phyloP scores from a whole-genome alignment of 1,140 invertebrate species.

The Orussus abietinus region DNA sequence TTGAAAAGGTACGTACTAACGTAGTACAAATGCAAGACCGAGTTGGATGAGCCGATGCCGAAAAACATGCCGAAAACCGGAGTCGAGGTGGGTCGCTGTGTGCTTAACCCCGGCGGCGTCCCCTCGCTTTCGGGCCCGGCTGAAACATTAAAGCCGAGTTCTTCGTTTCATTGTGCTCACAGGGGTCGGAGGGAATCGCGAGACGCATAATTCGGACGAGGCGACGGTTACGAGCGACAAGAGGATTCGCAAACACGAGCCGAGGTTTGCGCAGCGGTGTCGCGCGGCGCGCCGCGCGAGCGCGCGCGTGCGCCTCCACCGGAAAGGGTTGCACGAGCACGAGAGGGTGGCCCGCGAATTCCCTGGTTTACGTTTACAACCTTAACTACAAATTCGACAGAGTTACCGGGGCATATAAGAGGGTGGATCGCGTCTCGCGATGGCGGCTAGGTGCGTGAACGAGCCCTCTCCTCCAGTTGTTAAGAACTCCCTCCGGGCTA shows the following conservation, averaged over 20 bases:
- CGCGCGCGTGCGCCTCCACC: conserved; percentile 1
- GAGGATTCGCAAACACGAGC: conserved; percentile 37
- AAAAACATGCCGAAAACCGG: too few relatives aligned
- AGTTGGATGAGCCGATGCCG: too few relatives aligned
- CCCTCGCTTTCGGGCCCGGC: too few relatives aligned
- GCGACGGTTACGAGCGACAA: conserved; percentile 29
- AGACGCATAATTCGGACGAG: too few relatives aligned
- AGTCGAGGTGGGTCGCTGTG: too few relatives aligned
- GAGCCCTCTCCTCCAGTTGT: conserved; percentile 47
- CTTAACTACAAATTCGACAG: conserved; percentile 54
- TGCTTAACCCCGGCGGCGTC: too few relatives aligned
- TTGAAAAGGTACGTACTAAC: too few relatives aligned
- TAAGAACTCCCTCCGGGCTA: conserved; percentile 52
- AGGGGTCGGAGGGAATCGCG: too few relatives aligned
- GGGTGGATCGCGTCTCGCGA: conserved; percentile 49
- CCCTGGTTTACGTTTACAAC: conserved; percentile 53
- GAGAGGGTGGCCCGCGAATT: conserved; percentile 40
- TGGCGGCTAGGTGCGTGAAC: conserved; percentile 48
- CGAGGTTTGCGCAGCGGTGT: conserved; percentile 36
- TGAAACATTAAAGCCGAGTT: too few relatives aligned
- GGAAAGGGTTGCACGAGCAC: conserved; percentile 14
- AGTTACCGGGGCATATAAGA: conserved; percentile 51
- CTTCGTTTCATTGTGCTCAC: too few relatives aligned
- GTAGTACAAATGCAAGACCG: too few relatives aligned
- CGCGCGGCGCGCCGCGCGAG: conserved; percentile 25